Percentiles rank a stretch among this genome's conserved stretches.
Conservation (phyloP, 1,140 invertebrate genomes). For the Arctopsyche grandis region DNA sequence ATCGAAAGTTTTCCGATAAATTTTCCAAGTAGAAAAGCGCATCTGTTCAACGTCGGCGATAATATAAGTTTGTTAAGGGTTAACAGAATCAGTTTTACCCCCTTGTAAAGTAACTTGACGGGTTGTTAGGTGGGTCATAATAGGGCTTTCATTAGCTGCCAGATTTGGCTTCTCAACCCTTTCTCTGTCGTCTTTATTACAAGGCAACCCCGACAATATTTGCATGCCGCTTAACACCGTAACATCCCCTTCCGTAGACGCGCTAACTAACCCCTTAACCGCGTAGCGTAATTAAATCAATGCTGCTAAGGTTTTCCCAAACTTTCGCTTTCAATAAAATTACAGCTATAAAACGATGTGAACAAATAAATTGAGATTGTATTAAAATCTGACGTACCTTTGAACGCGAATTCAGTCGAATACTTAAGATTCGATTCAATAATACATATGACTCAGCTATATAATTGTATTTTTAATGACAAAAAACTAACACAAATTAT, state of each 20-base stretch:
- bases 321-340: background rate
- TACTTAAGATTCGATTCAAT: too few relatives aligned
- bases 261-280: constrained; percentile 50
- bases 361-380: background rate
- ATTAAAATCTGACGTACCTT: too few relatives aligned
- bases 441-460: too few relatives aligned
- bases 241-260: constrained; percentile 27
- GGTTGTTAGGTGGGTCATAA: constrained; percentile 22
- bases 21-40: constrained; percentile 15
- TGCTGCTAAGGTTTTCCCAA: constrained; percentile 35
- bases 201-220: constrained; percentile 48
- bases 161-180: constrained; percentile 47
- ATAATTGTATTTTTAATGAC: too few relatives aligned
- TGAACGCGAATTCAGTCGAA: too few relatives aligned
- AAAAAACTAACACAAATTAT: too few relatives aligned
- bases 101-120: background rate
- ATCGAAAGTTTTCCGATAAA: background rate
- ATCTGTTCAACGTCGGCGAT: background rate
- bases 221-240: constrained; percentile 45
- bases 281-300: constrained; percentile 53
- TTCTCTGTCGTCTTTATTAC: constrained; percentile 47
- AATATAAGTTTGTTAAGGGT: constrained; percentile 19
- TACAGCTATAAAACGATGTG: too few relatives aligned
- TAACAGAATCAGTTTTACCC: constrained; percentile 35
- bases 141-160: constrained; percentile 50